These are phyloP conservation scores for Umimayanthus chanpuru DNA, from an alignment of 92 coral and sea anemone species.

Conservation along the genomic window DNA sequence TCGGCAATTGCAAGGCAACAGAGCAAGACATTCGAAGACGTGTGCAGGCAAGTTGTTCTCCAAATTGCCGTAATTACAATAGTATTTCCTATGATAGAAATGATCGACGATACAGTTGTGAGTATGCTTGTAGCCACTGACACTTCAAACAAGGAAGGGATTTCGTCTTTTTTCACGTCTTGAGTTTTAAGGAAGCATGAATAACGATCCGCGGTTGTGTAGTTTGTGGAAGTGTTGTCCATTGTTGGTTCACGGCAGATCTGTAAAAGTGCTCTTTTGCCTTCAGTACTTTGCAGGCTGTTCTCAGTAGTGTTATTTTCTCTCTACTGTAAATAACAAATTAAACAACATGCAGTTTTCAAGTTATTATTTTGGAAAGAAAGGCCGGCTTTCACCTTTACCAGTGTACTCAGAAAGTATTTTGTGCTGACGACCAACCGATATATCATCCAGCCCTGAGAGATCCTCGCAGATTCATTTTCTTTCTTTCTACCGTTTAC, in stretches of 20 bases:
- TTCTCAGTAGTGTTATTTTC: not conserved
- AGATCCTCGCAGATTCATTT: not conserved
- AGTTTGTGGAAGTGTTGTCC: not conserved
- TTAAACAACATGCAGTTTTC: not conserved
- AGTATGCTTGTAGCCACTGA: not conserved
- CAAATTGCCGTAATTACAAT: constrained; percentile 9
- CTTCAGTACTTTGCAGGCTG: not conserved
- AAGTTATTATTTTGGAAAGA: too few species aligned
- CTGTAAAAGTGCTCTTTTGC: not conserved
- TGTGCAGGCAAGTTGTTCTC: constrained; percentile 2
- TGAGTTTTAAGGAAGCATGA: constrained; percentile 25
- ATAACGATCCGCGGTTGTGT: not conserved
- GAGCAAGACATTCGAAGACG: constrained; percentile 15
- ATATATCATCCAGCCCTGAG: not conserved
- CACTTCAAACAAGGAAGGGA: not conserved
- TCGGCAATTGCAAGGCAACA: constrained; percentile 34
- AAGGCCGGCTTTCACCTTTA: not conserved
- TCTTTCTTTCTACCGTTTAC: not conserved
- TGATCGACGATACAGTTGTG: not conserved
- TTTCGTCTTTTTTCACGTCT: not conserved
- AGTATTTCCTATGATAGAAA: constrained; percentile 12
- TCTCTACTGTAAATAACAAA: not conserved
- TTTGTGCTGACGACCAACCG: not conserved
- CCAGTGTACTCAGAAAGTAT: too few species aligned
- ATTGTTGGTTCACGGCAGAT: not conserved